Evolutionary conservation across 2,888 invertebrate species (phyloP).

Genomic region (Acronicta aceris): DNA sequence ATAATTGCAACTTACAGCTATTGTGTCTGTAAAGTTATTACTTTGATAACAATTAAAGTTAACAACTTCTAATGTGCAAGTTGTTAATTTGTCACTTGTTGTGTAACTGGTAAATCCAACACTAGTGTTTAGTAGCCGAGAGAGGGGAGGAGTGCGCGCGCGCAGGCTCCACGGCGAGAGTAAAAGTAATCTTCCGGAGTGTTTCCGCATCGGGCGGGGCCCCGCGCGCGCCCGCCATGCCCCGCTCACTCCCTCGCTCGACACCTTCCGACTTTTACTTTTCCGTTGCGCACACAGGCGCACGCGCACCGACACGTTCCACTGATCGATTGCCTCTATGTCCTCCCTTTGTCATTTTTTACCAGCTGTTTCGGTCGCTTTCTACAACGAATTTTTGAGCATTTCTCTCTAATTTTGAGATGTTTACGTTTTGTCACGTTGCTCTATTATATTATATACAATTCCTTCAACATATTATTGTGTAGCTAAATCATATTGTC

Average conservation of each 20-base stretch:
- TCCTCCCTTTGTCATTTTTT: conserved; percentile 15
- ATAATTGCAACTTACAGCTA: conserved; percentile 1
- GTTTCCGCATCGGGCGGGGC: conserved; percentile 72
- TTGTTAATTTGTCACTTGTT: conserved; percentile 42
- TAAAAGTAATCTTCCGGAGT: conserved; percentile 83
- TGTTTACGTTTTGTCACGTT: not conserved
- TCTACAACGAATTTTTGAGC: conserved; percentile 5
- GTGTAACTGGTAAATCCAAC: conserved; percentile 34
- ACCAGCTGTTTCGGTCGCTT: conserved; percentile 28
- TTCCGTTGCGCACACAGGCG: conserved; percentile 60
- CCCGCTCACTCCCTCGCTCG: conserved; percentile 36
- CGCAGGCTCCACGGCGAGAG: conserved; percentile 71
- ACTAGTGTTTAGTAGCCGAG: conserved; percentile 20
- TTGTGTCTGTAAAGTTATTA: conserved; percentile 8
- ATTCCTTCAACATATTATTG: too few species aligned
- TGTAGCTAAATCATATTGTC: too few species aligned
- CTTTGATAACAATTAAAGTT: conserved; percentile 16
- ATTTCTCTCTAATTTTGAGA: not conserved
- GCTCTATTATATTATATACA: too few species aligned
- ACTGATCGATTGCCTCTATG: conserved; percentile 31
- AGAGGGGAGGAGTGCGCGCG: conserved; percentile 32
- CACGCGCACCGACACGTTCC: conserved; percentile 41
- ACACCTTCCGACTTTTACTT: conserved; percentile 85
- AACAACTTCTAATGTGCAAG: conserved; percentile 14
- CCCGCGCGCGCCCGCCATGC: conserved; percentile 30